These are phyloP conservation scores for Gymnarchus niloticus DNA, from an alignment of 2,113 vertebrate genomes.

Conservation along the genomic window DNA sequence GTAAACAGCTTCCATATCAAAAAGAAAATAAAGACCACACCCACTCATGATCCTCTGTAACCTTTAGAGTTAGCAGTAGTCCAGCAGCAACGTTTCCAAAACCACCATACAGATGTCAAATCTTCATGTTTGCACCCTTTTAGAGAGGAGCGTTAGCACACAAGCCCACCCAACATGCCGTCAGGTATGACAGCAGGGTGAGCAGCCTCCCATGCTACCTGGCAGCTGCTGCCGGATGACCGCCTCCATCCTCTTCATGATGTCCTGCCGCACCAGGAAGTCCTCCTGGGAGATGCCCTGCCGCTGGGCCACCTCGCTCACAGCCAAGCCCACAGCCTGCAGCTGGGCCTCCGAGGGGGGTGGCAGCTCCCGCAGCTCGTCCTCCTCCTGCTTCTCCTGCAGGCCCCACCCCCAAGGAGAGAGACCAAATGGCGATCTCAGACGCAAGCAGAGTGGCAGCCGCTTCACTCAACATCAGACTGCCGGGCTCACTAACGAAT, in stretches of 20 bases:
- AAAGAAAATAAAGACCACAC: no score
- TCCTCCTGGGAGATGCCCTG: constrained; percentile 90
- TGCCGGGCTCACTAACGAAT: not conserved
- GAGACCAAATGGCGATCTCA: not conserved
- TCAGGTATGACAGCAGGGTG: not conserved
- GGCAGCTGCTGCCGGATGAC: constrained; percentile 76
- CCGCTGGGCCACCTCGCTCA: constrained; percentile 70
- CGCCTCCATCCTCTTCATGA: constrained; percentile 81
- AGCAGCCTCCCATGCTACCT: constrained; percentile 54
- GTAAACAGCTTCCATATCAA: no score
- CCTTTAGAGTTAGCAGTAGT: not conserved
- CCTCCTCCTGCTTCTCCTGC: constrained; percentile 96
- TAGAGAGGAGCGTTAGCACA: not conserved
- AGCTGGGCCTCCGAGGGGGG: constrained; percentile 76
- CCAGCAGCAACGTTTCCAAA: not conserved
- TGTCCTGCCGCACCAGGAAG: constrained; percentile 72
- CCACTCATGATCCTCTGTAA: not conserved
- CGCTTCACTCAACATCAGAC: not conserved
- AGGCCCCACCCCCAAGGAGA: not conserved
- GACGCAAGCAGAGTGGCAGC: no score
- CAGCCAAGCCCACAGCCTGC: constrained; percentile 73
- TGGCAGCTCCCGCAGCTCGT: constrained; percentile 81
- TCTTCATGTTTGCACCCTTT: not conserved
- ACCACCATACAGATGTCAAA: not conserved
- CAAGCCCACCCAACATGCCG: not conserved